phyloP scores from a whole-genome alignment of 2,113 vertebrate genomes.

The Toxostoma redivivum region DNA sequence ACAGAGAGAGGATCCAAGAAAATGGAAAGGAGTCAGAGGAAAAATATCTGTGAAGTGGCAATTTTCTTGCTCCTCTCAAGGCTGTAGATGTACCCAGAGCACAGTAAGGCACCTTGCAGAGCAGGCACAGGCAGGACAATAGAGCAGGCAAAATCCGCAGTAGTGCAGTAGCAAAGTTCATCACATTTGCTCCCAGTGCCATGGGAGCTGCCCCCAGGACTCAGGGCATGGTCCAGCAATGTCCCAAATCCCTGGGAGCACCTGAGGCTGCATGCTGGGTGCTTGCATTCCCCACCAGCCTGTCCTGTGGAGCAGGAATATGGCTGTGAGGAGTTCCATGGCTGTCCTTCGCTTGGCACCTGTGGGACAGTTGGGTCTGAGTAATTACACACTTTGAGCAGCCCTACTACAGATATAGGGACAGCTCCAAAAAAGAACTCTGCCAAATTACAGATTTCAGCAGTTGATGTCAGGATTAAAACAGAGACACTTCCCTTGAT shows the following conservation, averaged over 20 bases:
- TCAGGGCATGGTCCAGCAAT: background rate
- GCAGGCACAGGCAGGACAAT: background rate
- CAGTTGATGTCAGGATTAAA: background rate
- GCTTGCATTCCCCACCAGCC: background rate
- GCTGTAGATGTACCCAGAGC: background rate
- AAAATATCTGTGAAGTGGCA: background rate
- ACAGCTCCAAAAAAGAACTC: background rate
- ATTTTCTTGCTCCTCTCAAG: background rate
- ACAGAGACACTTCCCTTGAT: background rate
- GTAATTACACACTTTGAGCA: background rate
- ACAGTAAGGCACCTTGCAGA: background rate
- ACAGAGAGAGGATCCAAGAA: background rate
- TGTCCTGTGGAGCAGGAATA: background rate
- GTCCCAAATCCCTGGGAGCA: background rate
- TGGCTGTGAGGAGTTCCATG: background rate
- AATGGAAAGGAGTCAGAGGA: background rate
- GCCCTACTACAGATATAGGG: background rate
- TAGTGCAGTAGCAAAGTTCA: background rate
- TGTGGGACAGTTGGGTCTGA: rapidly evolving
- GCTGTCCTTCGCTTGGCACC: background rate
- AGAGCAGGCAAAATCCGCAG: rapidly evolving
- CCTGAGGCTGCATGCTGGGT: background rate
- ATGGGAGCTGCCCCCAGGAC: background rate
- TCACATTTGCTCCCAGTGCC: rapidly evolving
- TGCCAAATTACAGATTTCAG: background rate